A percentile compares a stretch with the other conserved stretches of the same genome.
These are phyloP conservation scores for Mus spretus DNA, from an alignment of 2,797 vertebrate species.

Conservation along the genomic window DNA sequence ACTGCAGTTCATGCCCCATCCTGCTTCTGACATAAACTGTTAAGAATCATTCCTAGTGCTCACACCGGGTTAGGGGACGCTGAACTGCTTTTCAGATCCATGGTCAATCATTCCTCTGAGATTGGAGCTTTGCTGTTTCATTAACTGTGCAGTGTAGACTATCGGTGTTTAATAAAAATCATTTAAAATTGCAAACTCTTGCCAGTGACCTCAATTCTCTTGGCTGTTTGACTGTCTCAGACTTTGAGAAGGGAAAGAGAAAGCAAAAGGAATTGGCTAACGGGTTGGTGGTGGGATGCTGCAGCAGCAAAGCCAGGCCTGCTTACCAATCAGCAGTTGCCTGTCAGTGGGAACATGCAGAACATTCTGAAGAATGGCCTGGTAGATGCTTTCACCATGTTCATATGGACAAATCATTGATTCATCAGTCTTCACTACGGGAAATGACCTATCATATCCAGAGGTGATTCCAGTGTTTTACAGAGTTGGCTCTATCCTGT, in stretches of 20 bases:
- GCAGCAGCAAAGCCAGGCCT: neutral
- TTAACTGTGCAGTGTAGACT: conserved; percentile 84
- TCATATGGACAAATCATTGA: neutral
- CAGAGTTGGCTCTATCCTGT: conserved; percentile 7
- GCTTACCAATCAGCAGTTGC: neutral
- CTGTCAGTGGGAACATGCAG: neutral
- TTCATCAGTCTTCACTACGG: neutral
- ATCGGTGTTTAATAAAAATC: conserved; percentile 84
- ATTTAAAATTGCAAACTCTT: conserved; percentile 83
- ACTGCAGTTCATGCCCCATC: conserved; percentile 71
- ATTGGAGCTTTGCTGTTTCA: conserved; percentile 84
- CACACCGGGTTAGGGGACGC: conserved; percentile 68
- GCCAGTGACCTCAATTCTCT: conserved; percentile 77
- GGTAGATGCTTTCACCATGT: conserved; percentile 22
- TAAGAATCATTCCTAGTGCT: conserved; percentile 72
- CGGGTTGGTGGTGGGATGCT: neutral
- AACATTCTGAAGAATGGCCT: conserved; percentile 28
- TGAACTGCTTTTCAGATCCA: conserved; percentile 79
- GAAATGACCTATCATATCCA: conserved; percentile 14
- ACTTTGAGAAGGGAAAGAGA: conserved; percentile 61
- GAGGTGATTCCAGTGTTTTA: conserved; percentile 14
- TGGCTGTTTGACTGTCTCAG: conserved; percentile 67
- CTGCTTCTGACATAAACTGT: conserved; percentile 75
- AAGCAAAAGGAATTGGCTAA: conserved; percentile 36
- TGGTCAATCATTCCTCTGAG: conserved; percentile 78